These are phyloP conservation scores for Leptopilina clavipes DNA, from an alignment of 1,140 invertebrate genomes.

Conservation along the genomic window DNA sequence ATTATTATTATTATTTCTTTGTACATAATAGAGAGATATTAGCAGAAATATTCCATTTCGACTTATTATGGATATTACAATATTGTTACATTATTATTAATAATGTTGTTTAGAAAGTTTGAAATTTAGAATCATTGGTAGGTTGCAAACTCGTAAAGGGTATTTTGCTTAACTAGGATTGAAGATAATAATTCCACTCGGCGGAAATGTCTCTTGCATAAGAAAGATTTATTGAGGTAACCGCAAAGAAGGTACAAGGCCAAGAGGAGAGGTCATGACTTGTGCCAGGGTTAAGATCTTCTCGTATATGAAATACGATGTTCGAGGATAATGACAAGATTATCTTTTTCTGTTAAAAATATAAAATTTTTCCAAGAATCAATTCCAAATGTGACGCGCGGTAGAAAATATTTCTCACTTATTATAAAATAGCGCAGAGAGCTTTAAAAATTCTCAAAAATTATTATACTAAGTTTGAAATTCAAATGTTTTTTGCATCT, in stretches of 20 bases:
- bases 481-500: no score
- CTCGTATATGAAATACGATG: not conserved
- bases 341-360: not conserved
- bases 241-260: slow-evolving; percentile 46
- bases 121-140: no score
- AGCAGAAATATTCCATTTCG: no score
- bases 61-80: no score
- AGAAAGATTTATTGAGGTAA: slow-evolving; percentile 41
- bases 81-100: no score
- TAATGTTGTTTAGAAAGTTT: no score
- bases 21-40: no score
- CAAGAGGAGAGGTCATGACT: slow-evolving; percentile 43
- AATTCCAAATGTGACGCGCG: not conserved
- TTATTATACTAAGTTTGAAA: no score
- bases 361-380: not conserved
- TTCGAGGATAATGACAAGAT: not conserved
- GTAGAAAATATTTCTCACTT: not conserved
- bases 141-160: no score
- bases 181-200: not conserved
- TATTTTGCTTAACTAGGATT: not conserved
- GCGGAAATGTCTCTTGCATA: slow-evolving; percentile 43
- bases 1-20: not conserved
- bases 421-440: no score
- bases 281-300: slow-evolving; percentile 24
- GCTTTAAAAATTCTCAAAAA: no score